A percentile compares a stretch with the other conserved stretches of the same genome.
These are phyloP conservation scores for Zeugodacus cucurbitae DNA, from an alignment of 1,140 invertebrate species.

Conservation along the genomic window DNA sequence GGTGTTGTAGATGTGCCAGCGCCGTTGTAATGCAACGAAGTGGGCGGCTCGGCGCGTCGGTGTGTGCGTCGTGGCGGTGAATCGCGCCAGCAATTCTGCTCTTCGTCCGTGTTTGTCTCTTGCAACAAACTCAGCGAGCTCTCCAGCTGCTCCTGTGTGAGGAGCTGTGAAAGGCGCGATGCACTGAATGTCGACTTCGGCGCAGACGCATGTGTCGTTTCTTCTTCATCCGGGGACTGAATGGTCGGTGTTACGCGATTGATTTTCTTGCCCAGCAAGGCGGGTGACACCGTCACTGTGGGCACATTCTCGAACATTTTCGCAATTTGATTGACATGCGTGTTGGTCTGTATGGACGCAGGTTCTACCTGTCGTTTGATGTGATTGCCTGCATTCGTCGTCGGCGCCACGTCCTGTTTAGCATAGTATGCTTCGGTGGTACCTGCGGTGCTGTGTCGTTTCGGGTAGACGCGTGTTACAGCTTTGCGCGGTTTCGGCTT, in stretches of 20 bases:
- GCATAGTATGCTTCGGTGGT: background rate
- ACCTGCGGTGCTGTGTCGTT: slow-evolving; percentile 46
- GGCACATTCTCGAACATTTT: slow-evolving; percentile 59
- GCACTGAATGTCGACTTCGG: background rate
- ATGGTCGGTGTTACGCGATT: slow-evolving; percentile 52
- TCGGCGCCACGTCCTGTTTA: background rate
- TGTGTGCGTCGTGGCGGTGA: slow-evolving; percentile 43
- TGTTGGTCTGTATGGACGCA: slow-evolving; percentile 49
- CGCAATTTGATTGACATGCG: slow-evolving; percentile 61
- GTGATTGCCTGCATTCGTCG: background rate
- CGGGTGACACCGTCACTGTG: slow-evolving; percentile 43
- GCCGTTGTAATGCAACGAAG: slow-evolving; percentile 25
- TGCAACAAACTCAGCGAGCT: slow-evolving; percentile 58
- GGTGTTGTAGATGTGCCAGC: slow-evolving; percentile 57
- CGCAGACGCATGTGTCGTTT: background rate
- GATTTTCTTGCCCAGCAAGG: slow-evolving; percentile 45
- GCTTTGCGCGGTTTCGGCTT: slow-evolving; percentile 59
- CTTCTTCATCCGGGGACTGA: background rate
- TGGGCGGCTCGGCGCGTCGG: slow-evolving; percentile 22
- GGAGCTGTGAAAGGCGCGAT: slow-evolving; percentile 48
- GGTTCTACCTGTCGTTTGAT: slow-evolving; percentile 32
- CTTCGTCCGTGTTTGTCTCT: slow-evolving; percentile 50
- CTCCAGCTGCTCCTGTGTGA: slow-evolving; percentile 56
- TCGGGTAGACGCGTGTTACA: slow-evolving; percentile 59
- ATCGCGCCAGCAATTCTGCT: slow-evolving; percentile 39